phyloP scores from a whole-genome alignment of 30 jellyfish, hydroid and myxozoan species.

The Cassiopea xamachana region DNA sequence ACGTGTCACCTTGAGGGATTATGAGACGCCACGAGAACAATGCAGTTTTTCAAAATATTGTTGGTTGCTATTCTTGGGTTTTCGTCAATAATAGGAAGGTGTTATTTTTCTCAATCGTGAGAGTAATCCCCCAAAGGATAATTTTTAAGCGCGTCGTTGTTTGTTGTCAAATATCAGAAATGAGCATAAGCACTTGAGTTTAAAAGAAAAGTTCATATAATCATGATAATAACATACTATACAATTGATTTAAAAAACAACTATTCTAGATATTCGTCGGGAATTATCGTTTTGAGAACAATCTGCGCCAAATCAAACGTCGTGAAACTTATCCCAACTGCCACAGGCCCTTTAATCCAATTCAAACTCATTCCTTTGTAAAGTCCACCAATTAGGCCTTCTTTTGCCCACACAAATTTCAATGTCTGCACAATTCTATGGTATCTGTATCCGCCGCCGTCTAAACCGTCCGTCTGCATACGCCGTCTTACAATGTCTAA shows the following conservation, averaged over 20 bases:
- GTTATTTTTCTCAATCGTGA: too few species aligned
- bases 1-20: too few species aligned
- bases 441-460: slow-evolving; percentile 88
- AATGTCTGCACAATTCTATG: slow-evolving; percentile 56
- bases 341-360: slow-evolving; percentile 98
- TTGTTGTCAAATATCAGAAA: too few species aligned
- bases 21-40: too few species aligned
- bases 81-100: too few species aligned
- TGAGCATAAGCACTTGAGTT: too few species aligned
- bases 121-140: too few species aligned
- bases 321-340: slow-evolving; percentile 93
- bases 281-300: slow-evolving; percentile 14
- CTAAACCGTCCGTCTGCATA: slow-evolving; percentile 97
- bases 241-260: neutral
- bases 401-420: slow-evolving; percentile 70
- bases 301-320: slow-evolving; percentile 80
- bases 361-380: slow-evolving; percentile 91
- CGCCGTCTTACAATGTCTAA: slow-evolving; percentile 96
- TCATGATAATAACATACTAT: too few species aligned
- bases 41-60: too few species aligned
- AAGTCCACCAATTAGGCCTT: slow-evolving; percentile 86
- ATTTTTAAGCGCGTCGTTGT: too few species aligned
- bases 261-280: slow-evolving; percentile 23
- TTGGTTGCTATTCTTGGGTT: too few species aligned
- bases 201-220: too few species aligned